Evolutionary conservation across 2,888 invertebrate species (phyloP).

Genomic region (Cyclophora punctaria): DNA sequence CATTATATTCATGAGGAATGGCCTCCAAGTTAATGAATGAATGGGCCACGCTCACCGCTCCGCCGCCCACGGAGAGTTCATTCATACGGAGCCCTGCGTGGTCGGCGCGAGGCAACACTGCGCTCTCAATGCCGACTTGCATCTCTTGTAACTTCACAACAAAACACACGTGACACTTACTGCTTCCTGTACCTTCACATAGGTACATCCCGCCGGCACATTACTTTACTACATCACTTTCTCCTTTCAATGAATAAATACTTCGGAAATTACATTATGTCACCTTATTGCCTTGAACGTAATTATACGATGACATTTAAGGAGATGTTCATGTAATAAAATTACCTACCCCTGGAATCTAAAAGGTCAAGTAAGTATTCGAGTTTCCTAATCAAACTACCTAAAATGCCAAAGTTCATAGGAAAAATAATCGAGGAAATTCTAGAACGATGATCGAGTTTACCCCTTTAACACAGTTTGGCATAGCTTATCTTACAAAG

Average conservation of each 20-base stretch:
- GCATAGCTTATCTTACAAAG: slow-evolving; percentile 49
- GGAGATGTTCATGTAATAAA: not conserved
- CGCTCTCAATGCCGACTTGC: slow-evolving; percentile 49
- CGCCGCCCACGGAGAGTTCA: slow-evolving; percentile 63
- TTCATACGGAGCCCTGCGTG: slow-evolving; percentile 65
- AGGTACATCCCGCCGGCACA: too few relatives aligned
- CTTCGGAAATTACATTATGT: too few relatives aligned
- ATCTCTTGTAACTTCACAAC: slow-evolving; percentile 14
- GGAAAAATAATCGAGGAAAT: slow-evolving; percentile 12
- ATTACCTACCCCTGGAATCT: slow-evolving; percentile 4
- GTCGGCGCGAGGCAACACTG: slow-evolving; percentile 28
- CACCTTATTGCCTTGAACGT: not conserved
- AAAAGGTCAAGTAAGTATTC: slow-evolving; percentile 13
- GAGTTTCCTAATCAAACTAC: slow-evolving; percentile 6
- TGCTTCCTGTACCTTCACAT: not conserved
- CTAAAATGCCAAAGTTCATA: slow-evolving; percentile 29
- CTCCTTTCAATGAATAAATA: too few relatives aligned
- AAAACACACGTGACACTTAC: slow-evolving; percentile 20
- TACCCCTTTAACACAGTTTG: slow-evolving; percentile 25
- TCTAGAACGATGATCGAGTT: slow-evolving; percentile 20
- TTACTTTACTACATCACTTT: too few relatives aligned
- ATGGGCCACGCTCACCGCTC: slow-evolving; percentile 47
- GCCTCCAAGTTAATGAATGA: slow-evolving; percentile 70
- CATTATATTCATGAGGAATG: slow-evolving; percentile 69
- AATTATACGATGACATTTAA: slow-evolving; percentile 1